Percentiles rank a stretch among this genome's conserved stretches.
phyloP scores from a whole-genome alignment of 2,888 invertebrate species.

The Chrysolina oricalcia region DNA sequence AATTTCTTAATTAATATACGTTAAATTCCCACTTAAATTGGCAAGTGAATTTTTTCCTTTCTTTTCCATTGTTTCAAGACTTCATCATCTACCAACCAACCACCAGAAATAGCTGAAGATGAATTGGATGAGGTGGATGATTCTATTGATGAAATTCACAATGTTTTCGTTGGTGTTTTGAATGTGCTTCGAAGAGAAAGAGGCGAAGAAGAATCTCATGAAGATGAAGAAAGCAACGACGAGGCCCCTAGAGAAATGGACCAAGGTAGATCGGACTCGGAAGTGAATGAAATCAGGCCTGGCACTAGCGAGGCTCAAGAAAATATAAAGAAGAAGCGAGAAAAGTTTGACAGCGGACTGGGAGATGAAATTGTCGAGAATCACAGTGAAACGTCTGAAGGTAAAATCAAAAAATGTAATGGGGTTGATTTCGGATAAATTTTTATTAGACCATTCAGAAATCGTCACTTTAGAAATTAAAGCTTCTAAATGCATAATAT shows the following conservation, averaged over 20 bases:
- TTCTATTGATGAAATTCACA: slow-evolving; percentile 50
- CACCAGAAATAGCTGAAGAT: slow-evolving; percentile 32
- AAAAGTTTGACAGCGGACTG: slow-evolving; percentile 79
- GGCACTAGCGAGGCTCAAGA: slow-evolving; percentile 23
- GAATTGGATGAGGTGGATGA: slow-evolving; percentile 35
- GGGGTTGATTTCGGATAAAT: too few relatives aligned
- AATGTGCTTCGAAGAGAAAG: slow-evolving; percentile 50
- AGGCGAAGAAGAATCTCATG: slow-evolving; percentile 32
- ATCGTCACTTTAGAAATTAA: too few relatives aligned
- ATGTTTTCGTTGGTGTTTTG: slow-evolving; percentile 52
- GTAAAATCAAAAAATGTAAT: slow-evolving; percentile 47
- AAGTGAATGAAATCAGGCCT: slow-evolving; percentile 35
- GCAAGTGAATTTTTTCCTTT: not conserved
- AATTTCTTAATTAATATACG: too few relatives aligned
- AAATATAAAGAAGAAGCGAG: slow-evolving; percentile 66
- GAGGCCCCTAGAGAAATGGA: slow-evolving; percentile 23
- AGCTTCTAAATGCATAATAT: too few relatives aligned
- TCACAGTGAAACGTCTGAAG: slow-evolving; percentile 53
- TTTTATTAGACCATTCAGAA: too few relatives aligned
- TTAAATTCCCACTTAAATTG: too few relatives aligned
- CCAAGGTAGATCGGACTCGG: not conserved
- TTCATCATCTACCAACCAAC: slow-evolving; percentile 21
- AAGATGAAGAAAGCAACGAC: slow-evolving; percentile 17
- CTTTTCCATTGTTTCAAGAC: not conserved
- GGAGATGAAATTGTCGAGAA: slow-evolving; percentile 71